phyloP scores from a whole-genome alignment of 2,797 vertebrate genomes.

The Pseudochirops corinnae region DNA sequence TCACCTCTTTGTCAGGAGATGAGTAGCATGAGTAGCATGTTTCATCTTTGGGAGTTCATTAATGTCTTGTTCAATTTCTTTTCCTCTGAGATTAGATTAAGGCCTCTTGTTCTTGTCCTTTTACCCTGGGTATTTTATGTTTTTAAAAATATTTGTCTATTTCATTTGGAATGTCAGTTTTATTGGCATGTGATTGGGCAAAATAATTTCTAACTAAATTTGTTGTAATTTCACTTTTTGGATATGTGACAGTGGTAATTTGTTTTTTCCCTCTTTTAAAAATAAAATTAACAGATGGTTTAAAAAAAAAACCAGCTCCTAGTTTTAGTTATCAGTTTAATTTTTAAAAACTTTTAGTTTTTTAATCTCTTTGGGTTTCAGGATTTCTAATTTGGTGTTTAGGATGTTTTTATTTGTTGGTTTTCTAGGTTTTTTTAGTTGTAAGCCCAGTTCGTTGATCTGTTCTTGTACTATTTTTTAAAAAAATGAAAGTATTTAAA shows the following conservation, averaged over 20 bases:
- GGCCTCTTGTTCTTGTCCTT: not conserved
- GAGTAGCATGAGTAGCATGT: not conserved
- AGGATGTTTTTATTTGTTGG: not conserved
- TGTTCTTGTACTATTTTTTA: not conserved
- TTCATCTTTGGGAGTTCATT: not conserved
- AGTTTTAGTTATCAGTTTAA: not conserved
- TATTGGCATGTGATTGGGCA: too few species aligned
- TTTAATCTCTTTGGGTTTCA: not conserved
- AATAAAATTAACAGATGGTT: too few species aligned
- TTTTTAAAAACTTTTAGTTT: not conserved
- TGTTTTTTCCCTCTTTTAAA: too few species aligned
- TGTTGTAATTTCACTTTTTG: too few species aligned
- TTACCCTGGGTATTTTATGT: not conserved
- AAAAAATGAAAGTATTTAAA: too few species aligned
- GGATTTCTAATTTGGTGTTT: not conserved
- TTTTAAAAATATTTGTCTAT: too few species aligned
- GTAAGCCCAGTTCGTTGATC: not conserved
- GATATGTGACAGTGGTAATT: too few species aligned
- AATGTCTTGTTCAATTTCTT: not conserved
- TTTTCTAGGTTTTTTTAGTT: not conserved
- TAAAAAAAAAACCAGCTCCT: too few species aligned
- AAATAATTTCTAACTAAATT: too few species aligned
- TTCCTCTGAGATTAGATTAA: not conserved
- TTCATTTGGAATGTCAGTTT: too few species aligned
- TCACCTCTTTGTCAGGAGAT: not conserved